Evolutionary conservation across 1,140 invertebrate species (phyloP), one percentile per base, ranked within the genome.

Genomic region (Geopemphigus sp.): DNA sequence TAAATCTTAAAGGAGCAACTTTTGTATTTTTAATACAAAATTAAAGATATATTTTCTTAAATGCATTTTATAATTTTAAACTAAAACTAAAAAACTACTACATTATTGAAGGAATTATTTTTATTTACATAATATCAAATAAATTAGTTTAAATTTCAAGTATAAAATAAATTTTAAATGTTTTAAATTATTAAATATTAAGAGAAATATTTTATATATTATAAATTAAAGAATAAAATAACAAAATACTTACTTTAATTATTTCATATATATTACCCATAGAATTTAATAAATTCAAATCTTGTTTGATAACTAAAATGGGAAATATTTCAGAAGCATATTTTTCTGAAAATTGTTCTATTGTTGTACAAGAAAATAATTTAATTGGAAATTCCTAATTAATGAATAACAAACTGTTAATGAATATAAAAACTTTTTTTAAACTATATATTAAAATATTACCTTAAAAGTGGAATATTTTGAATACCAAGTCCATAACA

Each of bases 311-410:
- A 14, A 73, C n/a, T 32, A 81, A 81, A 59, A 81, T 72, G 19
- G 80, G 80, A 6, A 61, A 17, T 24, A 72, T 57, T 59, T 59
- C 53, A 19, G n/a, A 68, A 22, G n/a, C 3, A 8, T 81, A 81
- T 45, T 68, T 72, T 56, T 81, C 29, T 22, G 14, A 72, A 50
- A 81, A 81, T 0, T 72, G 15, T 39, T 81, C 56, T 24, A 70
- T 50, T 17, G 53, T 81, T 22, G 29, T 50, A 24, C 80, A 81
- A 19, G 29, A 32, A 47, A 72, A 81, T 15, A 81, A 45, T 22
- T 24, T 72, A 24, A 68, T 24, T 72, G 80, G 80, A 73, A 81
- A 81, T 19, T 72, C 66, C 80, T 81, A 56, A 54, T 45, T 45
- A 56, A 54, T 19, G 19, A 39, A 70, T 56, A 47, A 64, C 0